Evolutionary conservation across 2,888 invertebrate species (phyloP).

Genomic region (Hemaris fuciformis): DNA sequence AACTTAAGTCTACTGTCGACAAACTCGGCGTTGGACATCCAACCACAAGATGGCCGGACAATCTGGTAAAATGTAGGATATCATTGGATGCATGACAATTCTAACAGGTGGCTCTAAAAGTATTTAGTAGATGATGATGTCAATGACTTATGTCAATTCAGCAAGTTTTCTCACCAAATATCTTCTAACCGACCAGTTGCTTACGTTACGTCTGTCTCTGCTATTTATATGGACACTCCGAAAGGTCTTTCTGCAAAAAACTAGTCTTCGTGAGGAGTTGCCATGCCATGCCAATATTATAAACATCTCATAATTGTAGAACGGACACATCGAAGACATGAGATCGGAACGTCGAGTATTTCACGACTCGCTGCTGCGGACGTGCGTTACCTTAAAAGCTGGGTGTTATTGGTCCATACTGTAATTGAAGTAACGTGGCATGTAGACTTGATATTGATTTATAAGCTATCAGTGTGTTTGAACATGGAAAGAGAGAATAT

Average conservation of each 20-base stretch:
- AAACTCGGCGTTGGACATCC: too few relatives aligned
- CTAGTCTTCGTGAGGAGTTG: neutral
- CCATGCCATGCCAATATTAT: neutral
- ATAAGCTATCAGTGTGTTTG: neutral
- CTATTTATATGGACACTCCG: neutral
- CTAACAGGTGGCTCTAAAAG: too few relatives aligned
- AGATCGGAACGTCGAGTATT: constrained; percentile 18
- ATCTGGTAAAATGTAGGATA: too few relatives aligned
- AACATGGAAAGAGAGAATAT: neutral
- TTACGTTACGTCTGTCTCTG: too few relatives aligned
- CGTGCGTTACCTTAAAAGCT: constrained; percentile 17
- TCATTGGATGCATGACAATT: too few relatives aligned
- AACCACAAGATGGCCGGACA: too few relatives aligned
- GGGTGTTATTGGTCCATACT: constrained; percentile 16
- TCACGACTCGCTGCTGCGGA: constrained; percentile 11
- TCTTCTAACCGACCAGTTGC: too few relatives aligned
- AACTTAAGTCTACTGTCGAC: too few relatives aligned
- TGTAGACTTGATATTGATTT: neutral
- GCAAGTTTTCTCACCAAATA: too few relatives aligned
- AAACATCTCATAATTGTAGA: neutral
- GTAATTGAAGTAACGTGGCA: neutral
- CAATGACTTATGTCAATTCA: too few relatives aligned
- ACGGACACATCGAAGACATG: constrained; percentile 14
- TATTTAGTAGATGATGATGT: too few relatives aligned
- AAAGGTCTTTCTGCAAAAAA: neutral